These are phyloP conservation scores for Astropecten irregularis DNA, from an alignment of 53 echinoderm and acorn worm species.

Conservation along the genomic window DNA sequence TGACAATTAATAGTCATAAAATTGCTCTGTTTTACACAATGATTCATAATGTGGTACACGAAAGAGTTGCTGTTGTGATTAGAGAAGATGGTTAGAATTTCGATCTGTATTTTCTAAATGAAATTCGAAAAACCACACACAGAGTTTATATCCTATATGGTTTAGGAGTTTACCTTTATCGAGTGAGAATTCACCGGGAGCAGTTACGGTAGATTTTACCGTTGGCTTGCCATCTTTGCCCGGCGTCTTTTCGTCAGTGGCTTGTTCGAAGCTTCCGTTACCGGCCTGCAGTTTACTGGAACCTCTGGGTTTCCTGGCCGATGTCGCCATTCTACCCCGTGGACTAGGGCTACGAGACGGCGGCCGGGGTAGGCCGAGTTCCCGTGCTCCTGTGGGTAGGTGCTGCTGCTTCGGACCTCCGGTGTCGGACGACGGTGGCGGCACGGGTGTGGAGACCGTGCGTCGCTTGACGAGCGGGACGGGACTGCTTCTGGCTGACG, in stretches of 20 bases:
- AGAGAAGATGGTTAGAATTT: too few relatives aligned
- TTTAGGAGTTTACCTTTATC: conserved; percentile 35
- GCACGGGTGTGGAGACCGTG: conserved; percentile 4
- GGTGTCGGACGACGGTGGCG: too few relatives aligned
- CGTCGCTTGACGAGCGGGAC: background rate
- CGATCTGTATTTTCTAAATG: too few relatives aligned
- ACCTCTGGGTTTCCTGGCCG: conserved; percentile 6
- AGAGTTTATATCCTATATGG: too few relatives aligned
- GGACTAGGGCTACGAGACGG: conserved; percentile 19
- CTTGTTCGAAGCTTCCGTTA: background rate
- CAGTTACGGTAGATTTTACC: background rate
- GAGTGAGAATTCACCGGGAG: background rate
- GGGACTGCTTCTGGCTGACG: background rate
- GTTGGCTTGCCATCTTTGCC: background rate
- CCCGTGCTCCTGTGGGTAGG: too few relatives aligned
- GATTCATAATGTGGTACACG: too few relatives aligned
- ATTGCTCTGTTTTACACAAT: too few relatives aligned
- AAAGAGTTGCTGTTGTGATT: too few relatives aligned
- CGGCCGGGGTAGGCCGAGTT: too few relatives aligned
- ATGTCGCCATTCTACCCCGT: conserved; percentile 2
- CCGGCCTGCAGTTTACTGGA: background rate
- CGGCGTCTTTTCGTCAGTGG: background rate
- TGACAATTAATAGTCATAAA: too few relatives aligned
- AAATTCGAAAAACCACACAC: too few relatives aligned
- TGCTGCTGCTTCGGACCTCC: too few relatives aligned